phyloP scores from a whole-genome alignment of 2,888 invertebrate genomes.

The Coenonympha arcania region DNA sequence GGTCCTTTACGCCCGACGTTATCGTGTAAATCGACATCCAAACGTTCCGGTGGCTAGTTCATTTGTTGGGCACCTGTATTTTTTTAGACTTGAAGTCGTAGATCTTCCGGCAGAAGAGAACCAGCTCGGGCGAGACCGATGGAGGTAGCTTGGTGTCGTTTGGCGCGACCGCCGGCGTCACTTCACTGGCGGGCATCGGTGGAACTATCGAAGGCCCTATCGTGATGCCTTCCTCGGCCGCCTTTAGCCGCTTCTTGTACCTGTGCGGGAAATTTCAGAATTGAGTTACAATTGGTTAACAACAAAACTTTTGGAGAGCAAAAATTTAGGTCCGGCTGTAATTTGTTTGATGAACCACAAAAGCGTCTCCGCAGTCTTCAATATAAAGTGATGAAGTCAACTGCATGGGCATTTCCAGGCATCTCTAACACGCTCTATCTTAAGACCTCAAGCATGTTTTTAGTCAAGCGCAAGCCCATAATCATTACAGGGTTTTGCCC shows the following conservation, averaged over 20 bases:
- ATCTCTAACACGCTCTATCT: no score
- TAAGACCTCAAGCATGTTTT: no score
- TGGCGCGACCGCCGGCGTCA: constrained; percentile 62
- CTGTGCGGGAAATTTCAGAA: constrained; percentile 58
- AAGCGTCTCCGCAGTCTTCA: no score
- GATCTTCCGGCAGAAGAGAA: constrained; percentile 93
- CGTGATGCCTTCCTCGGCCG: constrained; percentile 83
- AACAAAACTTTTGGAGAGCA: no score
- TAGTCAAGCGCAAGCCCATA: no score
- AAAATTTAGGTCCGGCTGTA: no score
- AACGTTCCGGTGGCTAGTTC: constrained; percentile 34
- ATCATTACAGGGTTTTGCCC: no score
- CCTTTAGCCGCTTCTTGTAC: constrained; percentile 86
- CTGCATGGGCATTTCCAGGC: no score
- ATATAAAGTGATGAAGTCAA: no score
- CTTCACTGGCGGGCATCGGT: constrained; percentile 73
- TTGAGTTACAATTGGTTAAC: background rate
- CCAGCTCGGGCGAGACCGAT: constrained; percentile 81
- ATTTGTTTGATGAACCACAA: no score
- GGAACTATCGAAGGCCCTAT: constrained; percentile 84
- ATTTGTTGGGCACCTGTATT: constrained; percentile 70
- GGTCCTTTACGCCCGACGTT: constrained; percentile 28
- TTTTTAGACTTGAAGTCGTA: constrained; percentile 95
- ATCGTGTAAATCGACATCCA: constrained; percentile 32
- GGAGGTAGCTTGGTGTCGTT: constrained; percentile 78